Conservation (phyloP, 1,140 invertebrate species). For the Branchinecta lynchi region DNA sequence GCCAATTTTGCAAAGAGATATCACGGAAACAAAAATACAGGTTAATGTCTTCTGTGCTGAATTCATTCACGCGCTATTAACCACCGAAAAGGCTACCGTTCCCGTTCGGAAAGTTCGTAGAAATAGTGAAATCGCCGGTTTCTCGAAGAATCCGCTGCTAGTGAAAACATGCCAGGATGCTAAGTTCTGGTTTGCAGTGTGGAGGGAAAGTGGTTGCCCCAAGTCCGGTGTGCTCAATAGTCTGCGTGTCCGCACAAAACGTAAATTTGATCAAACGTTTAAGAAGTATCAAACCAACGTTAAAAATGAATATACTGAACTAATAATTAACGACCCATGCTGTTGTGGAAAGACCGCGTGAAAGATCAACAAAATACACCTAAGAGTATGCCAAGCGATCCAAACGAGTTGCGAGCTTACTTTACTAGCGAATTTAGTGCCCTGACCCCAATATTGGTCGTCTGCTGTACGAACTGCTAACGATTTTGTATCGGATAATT, state of each 20-base stretch:
- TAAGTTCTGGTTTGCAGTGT: constrained; percentile 5
- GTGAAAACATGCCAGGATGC: constrained; percentile 8
- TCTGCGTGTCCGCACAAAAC: background rate
- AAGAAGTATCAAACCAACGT: background rate
- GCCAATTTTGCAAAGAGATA: background rate
- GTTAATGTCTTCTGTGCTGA: constrained; percentile 5
- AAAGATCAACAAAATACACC: constrained; percentile 1
- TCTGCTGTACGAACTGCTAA: constrained; percentile 1
- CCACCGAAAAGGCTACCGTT: constrained; percentile 4
- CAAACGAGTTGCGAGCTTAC: constrained; percentile 1
- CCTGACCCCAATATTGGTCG: background rate
- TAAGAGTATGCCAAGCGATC: background rate
- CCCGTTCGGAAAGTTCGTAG: constrained; percentile 4
- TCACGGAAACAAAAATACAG: background rate
- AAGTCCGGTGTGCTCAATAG: constrained; percentile 1
- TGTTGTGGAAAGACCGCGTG: constrained; percentile 4
- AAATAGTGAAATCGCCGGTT: background rate
- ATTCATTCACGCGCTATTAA: constrained; percentile 4
- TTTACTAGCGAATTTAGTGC: constrained; percentile 2
- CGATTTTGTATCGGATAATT: background rate
- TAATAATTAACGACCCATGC: constrained; percentile 1
- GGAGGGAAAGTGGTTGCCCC: constrained; percentile 7
- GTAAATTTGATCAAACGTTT: background rate
- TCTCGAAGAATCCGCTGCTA: background rate
- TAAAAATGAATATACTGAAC: background rate